These are phyloP conservation scores for Orchestia grillus DNA, from an alignment of 1,140 invertebrate genomes.

Conservation along the genomic window DNA sequence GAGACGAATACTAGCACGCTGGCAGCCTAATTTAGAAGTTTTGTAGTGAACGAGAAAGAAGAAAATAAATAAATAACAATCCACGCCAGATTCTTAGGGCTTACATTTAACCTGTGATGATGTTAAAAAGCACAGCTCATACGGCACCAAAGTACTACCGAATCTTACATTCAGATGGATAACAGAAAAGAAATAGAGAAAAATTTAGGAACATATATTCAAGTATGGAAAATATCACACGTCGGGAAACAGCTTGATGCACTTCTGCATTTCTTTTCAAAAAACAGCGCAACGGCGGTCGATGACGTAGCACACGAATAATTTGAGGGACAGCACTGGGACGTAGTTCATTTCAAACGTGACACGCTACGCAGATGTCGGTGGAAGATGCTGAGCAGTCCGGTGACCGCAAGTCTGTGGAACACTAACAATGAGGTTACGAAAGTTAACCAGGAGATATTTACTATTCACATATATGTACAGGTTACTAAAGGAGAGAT, in stretches of 20 bases:
- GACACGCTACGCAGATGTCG: not conserved
- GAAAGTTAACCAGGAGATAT: constrained; percentile 35
- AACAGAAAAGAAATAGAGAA: not conserved
- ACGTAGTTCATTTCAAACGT: not conserved
- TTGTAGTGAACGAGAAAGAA: not conserved
- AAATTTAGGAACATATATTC: not conserved
- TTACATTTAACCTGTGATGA: not conserved
- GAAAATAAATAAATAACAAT: not conserved
- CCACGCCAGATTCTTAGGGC: not conserved
- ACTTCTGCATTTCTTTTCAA: not conserved
- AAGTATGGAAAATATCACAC: not conserved
- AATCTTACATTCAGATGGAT: not conserved
- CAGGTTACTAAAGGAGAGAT: constrained; percentile 37
- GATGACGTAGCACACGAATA: not conserved
- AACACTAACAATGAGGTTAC: constrained; percentile 39
- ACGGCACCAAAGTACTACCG: not conserved
- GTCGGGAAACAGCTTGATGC: not conserved
- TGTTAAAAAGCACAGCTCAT: not conserved
- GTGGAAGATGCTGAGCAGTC: constrained; percentile 26
- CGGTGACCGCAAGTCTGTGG: not conserved
- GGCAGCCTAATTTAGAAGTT: not conserved
- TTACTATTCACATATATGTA: constrained; percentile 39
- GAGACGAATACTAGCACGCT: not conserved
- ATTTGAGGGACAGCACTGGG: not conserved
- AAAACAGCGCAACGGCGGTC: not conserved